Base-by-base conservation (phyloP, 2,888 invertebrate species). In the Eristalis intricaria region DNA sequence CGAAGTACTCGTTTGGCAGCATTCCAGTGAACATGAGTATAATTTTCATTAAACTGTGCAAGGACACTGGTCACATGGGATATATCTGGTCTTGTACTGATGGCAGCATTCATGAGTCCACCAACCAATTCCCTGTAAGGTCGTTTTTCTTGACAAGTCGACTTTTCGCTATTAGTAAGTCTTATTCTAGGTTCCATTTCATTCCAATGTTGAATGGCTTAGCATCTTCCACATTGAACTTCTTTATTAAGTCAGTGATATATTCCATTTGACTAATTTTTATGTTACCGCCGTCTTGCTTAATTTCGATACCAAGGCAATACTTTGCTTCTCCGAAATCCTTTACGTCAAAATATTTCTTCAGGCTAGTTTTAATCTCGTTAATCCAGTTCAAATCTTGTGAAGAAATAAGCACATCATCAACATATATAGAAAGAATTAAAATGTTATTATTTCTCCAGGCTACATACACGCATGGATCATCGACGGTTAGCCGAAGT, bases 1-100 rank as follows among this genome's bases (percentile, higher is more conserved):
- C 68, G 76, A 26, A 77, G 50, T 11, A 76, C 76, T 43, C 76
- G 68, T n/a, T 76, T 76, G 19, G 76, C 76, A 61, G 68, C 61
- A 61, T 40, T 68, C 29, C 76, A 77, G 29, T 77, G 68, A 26
- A 69, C 40, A 50, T 77, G 63, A 19, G 50, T 69, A 32, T 32
- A 69, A 56, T 63, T 69, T 13, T 13, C 35, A 13, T 64, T 58
- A 15, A 70, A 77, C 56, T 75, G 75, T 13, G 75, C 58, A 35
- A 70, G 38, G 13, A 73, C 43, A 50, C 68, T 43, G 15, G n/a
- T n/a, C n/a, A n/a, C n/a, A n/a, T n/a, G n/a, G n/a, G n/a, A n/a
- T n/a, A n/a, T n/a, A n/a, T n/a, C n/a, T n/a, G n/a, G n/a, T n/a
- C n/a, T n/a, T n/a, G n/a, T n/a, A n/a, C n/a, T n/a, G n/a, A n/a